These are phyloP conservation scores for Myrmecobius fasciatus DNA, from an alignment of 2,113 vertebrate genomes.

Conservation along the genomic window DNA sequence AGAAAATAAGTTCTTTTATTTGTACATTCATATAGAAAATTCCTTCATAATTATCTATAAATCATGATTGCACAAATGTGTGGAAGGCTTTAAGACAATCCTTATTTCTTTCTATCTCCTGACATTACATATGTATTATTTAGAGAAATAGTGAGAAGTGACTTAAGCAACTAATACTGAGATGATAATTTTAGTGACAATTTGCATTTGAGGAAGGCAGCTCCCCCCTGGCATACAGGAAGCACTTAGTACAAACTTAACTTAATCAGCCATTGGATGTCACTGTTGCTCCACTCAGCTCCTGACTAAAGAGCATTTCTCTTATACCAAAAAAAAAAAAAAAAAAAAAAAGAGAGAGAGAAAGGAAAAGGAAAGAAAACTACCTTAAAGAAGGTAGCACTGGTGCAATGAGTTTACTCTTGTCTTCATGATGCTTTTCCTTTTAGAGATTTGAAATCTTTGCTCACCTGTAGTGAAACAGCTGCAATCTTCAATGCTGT, in stretches of 20 bases:
- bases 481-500: background rate
- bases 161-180: conserved; percentile 19
- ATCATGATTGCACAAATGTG: background rate
- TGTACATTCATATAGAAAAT: background rate
- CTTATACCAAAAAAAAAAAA: conserved; percentile 53
- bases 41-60: background rate
- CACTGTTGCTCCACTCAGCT: conserved; percentile 82
- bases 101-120: conserved; percentile 45
- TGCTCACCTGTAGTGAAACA: background rate
- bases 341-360: no score
- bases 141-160: conserved; percentile 17
- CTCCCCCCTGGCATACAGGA: conserved; percentile 8
- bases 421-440: conserved; percentile 46
- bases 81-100: conserved; percentile 58
- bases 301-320: conserved; percentile 5
- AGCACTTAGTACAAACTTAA: conserved; percentile 37
- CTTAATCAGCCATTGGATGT: conserved; percentile 81
- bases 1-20: conserved; percentile 37
- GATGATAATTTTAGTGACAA: conserved; percentile 17
- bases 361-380: conserved; percentile 48
- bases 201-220: conserved; percentile 17
- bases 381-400: conserved; percentile 69
- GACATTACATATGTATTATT: conserved; percentile 43
- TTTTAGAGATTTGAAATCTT: background rate
- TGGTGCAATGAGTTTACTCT: conserved; percentile 59